Evolutionary conservation across 2,888 invertebrate species (phyloP).

Genomic region (Drosophila pseudotakahashii): DNA sequence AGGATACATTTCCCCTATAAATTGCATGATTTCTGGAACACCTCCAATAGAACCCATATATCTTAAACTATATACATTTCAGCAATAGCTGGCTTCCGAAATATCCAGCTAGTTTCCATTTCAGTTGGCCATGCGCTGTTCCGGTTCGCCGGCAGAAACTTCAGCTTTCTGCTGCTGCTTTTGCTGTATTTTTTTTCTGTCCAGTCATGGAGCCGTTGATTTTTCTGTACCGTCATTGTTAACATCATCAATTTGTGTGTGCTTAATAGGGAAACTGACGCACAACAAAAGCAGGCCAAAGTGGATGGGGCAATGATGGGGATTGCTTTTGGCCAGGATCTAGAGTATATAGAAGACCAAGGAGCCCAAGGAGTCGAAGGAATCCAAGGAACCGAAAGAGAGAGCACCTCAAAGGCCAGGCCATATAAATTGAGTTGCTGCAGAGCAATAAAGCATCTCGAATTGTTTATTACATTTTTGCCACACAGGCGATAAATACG

Average conservation of each 20-base stretch:
- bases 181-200: slow-evolving; percentile 33
- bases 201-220: slow-evolving; percentile 70
- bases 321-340: slow-evolving; percentile 13
- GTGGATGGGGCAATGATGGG: slow-evolving; percentile 24
- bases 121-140: slow-evolving; percentile 60
- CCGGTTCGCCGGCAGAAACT: slow-evolving; percentile 72
- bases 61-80: slow-evolving; percentile 46
- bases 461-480: slow-evolving; percentile 77
- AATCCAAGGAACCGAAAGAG: slow-evolving; percentile 15
- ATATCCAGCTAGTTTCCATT: slow-evolving; percentile 54
- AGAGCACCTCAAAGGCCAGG: slow-evolving; percentile 65
- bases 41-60: no score
- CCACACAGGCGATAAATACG: slow-evolving; percentile 61
- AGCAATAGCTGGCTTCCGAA: slow-evolving; percentile 54
- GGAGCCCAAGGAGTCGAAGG: slow-evolving; percentile 13
- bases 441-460: slow-evolving; percentile 65
- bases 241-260: slow-evolving; percentile 80
- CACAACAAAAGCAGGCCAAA: slow-evolving; percentile 67
- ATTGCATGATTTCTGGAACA: no score
- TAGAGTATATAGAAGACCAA: neutral
- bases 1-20: no score
- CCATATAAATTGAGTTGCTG: slow-evolving; percentile 74
- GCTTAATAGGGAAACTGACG: slow-evolving; percentile 80
- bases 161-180: slow-evolving; percentile 40
- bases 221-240: slow-evolving; percentile 75